A percentile compares a stretch with the other conserved stretches of the same genome.
Conservation (phyloP, 1,140 invertebrate genomes). For the Sarcophaga bullata region DNA sequence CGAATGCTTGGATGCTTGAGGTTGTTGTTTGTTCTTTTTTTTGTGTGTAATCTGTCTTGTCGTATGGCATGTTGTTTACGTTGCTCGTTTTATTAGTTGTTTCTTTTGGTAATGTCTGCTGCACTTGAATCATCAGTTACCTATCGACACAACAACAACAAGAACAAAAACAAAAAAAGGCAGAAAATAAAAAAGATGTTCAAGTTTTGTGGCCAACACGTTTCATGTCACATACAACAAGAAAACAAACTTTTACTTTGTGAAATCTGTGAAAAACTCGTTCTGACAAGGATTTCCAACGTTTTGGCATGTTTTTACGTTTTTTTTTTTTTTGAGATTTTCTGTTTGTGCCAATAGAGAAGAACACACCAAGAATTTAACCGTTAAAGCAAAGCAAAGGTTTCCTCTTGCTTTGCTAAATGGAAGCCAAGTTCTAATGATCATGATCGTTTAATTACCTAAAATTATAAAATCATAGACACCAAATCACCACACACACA, state of each 20-base stretch:
- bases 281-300: constrained; percentile 22
- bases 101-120: not conserved
- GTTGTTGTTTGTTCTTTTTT: not conserved
- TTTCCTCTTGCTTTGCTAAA: not conserved
- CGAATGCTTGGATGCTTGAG: not conserved
- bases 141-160: too few species aligned
- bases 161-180: too few species aligned
- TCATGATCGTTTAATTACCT: constrained; percentile 15
- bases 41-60: not conserved
- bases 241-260: constrained; percentile 23
- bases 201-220: constrained; percentile 20
- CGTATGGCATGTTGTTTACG: too few species aligned
- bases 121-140: constrained; percentile 14
- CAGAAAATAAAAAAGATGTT: not conserved
- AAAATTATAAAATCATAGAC: constrained; percentile 1
- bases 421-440: constrained; percentile 10
- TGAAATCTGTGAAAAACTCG: constrained; percentile 15
- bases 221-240: not conserved
- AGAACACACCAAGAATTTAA: not conserved
- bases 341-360: too few species aligned
- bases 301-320: not conserved
- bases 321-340: not conserved
- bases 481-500: too few species aligned
- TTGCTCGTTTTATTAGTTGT: too few species aligned
- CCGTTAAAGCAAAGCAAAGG: not conserved